Percentiles rank a stretch among this genome's conserved stretches.
These are phyloP conservation scores for Gonioctena quinquepunctata DNA, from an alignment of 1,140 invertebrate genomes.

Conservation along the genomic window DNA sequence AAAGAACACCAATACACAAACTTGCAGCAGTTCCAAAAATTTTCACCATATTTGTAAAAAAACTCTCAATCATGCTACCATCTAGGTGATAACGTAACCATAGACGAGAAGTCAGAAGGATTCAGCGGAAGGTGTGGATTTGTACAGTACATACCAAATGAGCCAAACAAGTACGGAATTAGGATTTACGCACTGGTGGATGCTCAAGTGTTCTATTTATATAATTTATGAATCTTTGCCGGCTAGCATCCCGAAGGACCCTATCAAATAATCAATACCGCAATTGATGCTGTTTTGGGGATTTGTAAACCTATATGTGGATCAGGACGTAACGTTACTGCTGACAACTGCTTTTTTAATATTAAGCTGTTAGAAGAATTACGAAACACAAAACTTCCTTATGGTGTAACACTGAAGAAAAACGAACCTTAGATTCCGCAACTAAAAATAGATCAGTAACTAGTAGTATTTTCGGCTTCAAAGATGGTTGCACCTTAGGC, in stretches of 20 bases:
- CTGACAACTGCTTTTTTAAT: constrained; percentile 3
- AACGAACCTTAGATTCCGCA: background rate
- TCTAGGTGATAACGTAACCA: background rate
- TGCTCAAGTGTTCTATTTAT: background rate
- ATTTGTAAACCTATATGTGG: background rate
- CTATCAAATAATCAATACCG: background rate
- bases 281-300: background rate
- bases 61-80: background rate
- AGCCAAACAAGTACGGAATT: constrained; percentile 19
- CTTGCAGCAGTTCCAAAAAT: constrained; percentile 48
- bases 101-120: constrained; percentile 2
- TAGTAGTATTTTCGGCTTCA: constrained; percentile 18
- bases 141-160: constrained; percentile 11
- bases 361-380: background rate
- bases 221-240: constrained; percentile 16
- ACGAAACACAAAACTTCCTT: background rate
- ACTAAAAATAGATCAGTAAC: background rate
- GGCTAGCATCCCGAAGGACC: constrained; percentile 1
- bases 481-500: background rate
- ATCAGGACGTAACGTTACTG: background rate
- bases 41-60: constrained; percentile 46
- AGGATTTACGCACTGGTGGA: constrained; percentile 15
- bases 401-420: background rate
- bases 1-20: constrained; percentile 38
- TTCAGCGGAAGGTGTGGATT: constrained; percentile 17